Percentiles rank a stretch among this genome's conserved stretches.
phyloP scores from a whole-genome alignment of 1,140 invertebrate genomes.

The Eriosoma lanigerum region DNA sequence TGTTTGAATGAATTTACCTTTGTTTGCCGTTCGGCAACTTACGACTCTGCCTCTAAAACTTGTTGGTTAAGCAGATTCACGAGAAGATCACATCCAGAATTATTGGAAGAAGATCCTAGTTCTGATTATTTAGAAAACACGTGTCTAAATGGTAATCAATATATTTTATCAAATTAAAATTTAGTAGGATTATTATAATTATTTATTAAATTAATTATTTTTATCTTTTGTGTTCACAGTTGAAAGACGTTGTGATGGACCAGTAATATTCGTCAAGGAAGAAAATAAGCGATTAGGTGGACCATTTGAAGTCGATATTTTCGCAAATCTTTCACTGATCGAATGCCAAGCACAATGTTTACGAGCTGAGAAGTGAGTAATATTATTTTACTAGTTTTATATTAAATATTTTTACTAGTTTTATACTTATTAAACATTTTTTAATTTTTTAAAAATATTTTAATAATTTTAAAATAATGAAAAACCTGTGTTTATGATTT shows the following conservation, averaged over 20 bases:
- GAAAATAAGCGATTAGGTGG: slow-evolving; percentile 83
- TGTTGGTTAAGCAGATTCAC: slow-evolving; percentile 81
- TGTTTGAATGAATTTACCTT: slow-evolving; percentile 86
- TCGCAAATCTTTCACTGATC: slow-evolving; percentile 78
- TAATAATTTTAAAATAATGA: too few species aligned
- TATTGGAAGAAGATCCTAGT: slow-evolving; percentile 80
- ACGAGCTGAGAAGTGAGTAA: slow-evolving; percentile 71
- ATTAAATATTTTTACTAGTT: too few species aligned
- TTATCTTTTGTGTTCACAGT: slow-evolving; percentile 61
- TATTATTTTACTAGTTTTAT: neutral
- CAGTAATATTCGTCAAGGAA: slow-evolving; percentile 84
- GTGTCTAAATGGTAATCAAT: slow-evolving; percentile 75
- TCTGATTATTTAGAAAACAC: slow-evolving; percentile 90
- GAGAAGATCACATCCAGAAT: slow-evolving; percentile 77
- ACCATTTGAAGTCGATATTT: slow-evolving; percentile 83
- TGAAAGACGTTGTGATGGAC: slow-evolving; percentile 79
- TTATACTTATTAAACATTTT: too few species aligned
- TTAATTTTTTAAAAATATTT: too few species aligned
- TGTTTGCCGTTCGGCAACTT: slow-evolving; percentile 82
- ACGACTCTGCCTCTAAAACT: slow-evolving; percentile 71
- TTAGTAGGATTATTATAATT: too few species aligned
- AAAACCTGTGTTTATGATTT: too few species aligned
- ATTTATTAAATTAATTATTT: too few species aligned
- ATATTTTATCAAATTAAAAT: neutral
- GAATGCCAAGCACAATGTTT: slow-evolving; percentile 81